A percentile compares a stretch with the other conserved stretches of the same genome.
Conservation (phyloP, 2,797 vertebrate genomes). For the Anabacerthia variegaticeps region DNA sequence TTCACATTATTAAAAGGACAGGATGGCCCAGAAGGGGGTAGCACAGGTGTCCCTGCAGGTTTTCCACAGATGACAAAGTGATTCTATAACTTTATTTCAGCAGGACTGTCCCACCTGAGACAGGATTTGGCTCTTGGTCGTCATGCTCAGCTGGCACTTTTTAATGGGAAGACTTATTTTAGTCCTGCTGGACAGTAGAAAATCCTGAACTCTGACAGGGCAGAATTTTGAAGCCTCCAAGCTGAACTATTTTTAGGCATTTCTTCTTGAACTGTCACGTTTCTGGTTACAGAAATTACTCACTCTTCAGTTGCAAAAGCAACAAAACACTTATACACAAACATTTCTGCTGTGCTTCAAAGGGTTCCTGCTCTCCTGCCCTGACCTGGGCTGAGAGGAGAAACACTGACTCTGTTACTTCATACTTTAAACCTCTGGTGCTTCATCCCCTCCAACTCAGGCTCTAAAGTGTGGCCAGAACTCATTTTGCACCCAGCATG, state of each 20-base stretch:
- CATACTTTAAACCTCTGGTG: neutral
- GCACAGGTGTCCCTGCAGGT: neutral
- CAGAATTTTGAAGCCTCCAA: neutral
- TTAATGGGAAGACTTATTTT: neutral
- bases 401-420: neutral
- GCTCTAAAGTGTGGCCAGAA: neutral
- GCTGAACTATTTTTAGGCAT: neutral
- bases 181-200: neutral
- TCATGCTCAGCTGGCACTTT: neutral
- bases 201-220: neutral
- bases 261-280: neutral
- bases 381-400: neutral
- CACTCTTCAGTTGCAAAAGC: neutral
- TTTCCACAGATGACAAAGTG: neutral
- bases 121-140: neutral
- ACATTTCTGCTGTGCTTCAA: neutral
- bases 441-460: neutral
- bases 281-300: neutral
- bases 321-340: neutral
- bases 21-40: neutral
- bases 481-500: rapidly evolving
- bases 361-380: neutral
- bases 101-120: neutral
- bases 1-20: neutral
- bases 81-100: neutral